Evolutionary conservation across 2,113 vertebrate genomes (phyloP), one percentile per base, ranked within the genome.

Genomic region (Nanorana parkeri): DNA sequence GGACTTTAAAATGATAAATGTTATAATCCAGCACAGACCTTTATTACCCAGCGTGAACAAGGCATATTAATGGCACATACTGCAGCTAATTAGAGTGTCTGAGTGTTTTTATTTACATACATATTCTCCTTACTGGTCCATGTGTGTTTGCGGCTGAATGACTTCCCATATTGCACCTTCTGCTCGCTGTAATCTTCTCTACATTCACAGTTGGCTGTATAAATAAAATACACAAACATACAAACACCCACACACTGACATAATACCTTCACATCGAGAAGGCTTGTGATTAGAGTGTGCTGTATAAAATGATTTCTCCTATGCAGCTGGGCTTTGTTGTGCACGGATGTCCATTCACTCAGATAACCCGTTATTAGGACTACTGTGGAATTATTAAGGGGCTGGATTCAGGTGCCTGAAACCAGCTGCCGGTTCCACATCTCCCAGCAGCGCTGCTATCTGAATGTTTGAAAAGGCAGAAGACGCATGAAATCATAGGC

Each of bases 281-380:
- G 47, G 16, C 47, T 74, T 5, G 23, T 61, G n/a, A 32, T 21
- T 41, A 2, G 28, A 74, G 54, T 36, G 71, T 5, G 52, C n/a
- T 3, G 17, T 2, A 19, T 74, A 32, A 29, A 64, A 52, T 24
- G 6, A 8, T 65, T 17, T 52, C 24, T 61, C 29, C 29, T 58
- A 1, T 32, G 17, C 26, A 29, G 54, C 19, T 29, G 17, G 26
- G 8, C 55, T 1, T 56, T 74, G 58, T 63, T 63, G 74, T 63
- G 23, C 17, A 77, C 58, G 17, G 41, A 77, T 65, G 76, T 54
- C 76, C 63, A 56, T 55, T 78, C 76, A 67, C 47, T 23, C 61
- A 24, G 61, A 7, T 52, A 78, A 26, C 63, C 76, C 55, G 63
- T 78, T 78, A 78, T 78, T 78, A 78, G 10, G 54, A 64, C 60